These are phyloP conservation scores for human (Homo sapiens) DNA, from an alignment of 2,113 vertebrate genomes.

Conservation along the genomic window GRCh38 chr13:24121001-24121500, in stretches of 20 bases:
- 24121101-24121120: too few relatives aligned
- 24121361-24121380: slow-evolving; percentile 81
- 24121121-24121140: too few relatives aligned
- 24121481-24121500: slow-evolving; percentile 99
- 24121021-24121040: neutral
- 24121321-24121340: slow-evolving; percentile 89
- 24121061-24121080: too few relatives aligned
- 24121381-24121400: slow-evolving; percentile 96
- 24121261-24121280: slow-evolving; percentile 88
- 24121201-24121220: too few relatives aligned
- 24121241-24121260: too few relatives aligned
- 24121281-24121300: slow-evolving; percentile 92
- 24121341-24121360: slow-evolving; percentile 89
- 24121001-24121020: neutral
- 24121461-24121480: slow-evolving; percentile 96
- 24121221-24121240: too few relatives aligned
- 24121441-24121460: slow-evolving; percentile 99
- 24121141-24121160: too few relatives aligned
- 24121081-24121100: too few relatives aligned
- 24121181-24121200: too few relatives aligned
- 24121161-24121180: too few relatives aligned
- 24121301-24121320: slow-evolving; percentile 90
- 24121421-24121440: slow-evolving; percentile 99
- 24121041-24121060: too few relatives aligned
- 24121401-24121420: slow-evolving; percentile 98